Conservation (phyloP, 2,113 vertebrate species). For the Microcebus jonahi region DNA sequence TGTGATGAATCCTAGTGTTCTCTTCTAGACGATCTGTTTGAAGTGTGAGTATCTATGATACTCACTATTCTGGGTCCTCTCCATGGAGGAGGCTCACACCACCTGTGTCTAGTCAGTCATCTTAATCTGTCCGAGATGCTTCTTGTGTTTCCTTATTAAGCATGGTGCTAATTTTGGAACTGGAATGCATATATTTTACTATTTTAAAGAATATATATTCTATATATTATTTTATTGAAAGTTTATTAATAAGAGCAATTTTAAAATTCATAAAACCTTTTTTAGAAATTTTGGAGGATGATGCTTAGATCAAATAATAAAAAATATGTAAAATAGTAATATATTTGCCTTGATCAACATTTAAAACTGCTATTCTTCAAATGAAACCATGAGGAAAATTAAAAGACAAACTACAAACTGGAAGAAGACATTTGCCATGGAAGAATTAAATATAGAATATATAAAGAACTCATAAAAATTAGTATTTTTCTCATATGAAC, state of each 20-base stretch:
- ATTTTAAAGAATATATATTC: background rate
- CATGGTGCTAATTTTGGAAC: background rate
- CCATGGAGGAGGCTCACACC: too few relatives aligned
- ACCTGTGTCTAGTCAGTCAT: too few relatives aligned
- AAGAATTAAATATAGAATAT: slow-evolving; percentile 3
- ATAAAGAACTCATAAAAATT: background rate
- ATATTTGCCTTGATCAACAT: background rate
- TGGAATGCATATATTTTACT: background rate
- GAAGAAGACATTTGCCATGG: background rate
- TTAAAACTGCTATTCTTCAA: slow-evolving; percentile 25
- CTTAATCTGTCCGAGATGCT: background rate
- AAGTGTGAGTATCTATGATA: too few relatives aligned
- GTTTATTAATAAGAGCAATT: slow-evolving; percentile 42
- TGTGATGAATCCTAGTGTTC: too few relatives aligned
- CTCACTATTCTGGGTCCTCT: too few relatives aligned
- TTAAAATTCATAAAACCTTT: slow-evolving; percentile 42
- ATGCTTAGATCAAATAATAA: slow-evolving; percentile 32
- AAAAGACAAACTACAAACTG: slow-evolving; percentile 3
- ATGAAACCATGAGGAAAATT: slow-evolving; percentile 20
- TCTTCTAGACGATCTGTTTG: too few relatives aligned
- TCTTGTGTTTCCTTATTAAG: background rate
- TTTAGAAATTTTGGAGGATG: slow-evolving; percentile 4
- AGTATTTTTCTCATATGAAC: background rate
- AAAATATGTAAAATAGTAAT: slow-evolving; percentile 4
- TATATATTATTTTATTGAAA: slow-evolving; percentile 36